These are phyloP conservation scores for Cataglyphis cursor DNA, from an alignment of 2,888 invertebrate species.

Conservation along the genomic window DNA sequence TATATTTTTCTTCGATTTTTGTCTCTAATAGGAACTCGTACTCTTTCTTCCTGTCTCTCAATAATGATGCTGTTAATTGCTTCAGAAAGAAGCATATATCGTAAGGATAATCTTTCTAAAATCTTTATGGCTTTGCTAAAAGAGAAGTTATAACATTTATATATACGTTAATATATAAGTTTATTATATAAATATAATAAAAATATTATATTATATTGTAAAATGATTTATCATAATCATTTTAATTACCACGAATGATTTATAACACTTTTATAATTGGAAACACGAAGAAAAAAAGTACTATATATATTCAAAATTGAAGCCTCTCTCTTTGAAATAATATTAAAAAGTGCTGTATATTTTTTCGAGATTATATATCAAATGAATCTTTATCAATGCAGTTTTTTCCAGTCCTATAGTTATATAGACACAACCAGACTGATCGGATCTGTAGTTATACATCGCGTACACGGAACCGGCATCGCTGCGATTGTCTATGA, in stretches of 20 bases:
- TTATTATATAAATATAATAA: too few relatives aligned
- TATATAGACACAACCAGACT: background rate
- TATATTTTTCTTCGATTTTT: background rate
- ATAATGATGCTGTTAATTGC: background rate
- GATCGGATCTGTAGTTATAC: background rate
- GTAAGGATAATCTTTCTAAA: conserved; percentile 10
- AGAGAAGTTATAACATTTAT: too few relatives aligned
- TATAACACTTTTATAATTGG: conserved; percentile 1
- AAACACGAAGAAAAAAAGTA: background rate
- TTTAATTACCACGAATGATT: background rate
- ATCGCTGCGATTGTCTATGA: conserved; percentile 31
- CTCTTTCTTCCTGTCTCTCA: background rate
- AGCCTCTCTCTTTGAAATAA: background rate
- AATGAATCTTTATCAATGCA: background rate
- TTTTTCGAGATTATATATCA: background rate
- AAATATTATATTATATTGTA: background rate
- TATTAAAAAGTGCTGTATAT: background rate
- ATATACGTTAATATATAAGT: too few relatives aligned
- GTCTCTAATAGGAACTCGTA: background rate
- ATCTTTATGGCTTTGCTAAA: background rate
- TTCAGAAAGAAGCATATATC: background rate
- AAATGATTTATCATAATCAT: background rate
- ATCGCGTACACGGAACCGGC: background rate
- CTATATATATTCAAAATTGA: background rate
- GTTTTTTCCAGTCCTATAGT: background rate